These are phyloP conservation scores for Platycnemis pennipes DNA, from an alignment of 2,888 invertebrate species.

Conservation along the genomic window DNA sequence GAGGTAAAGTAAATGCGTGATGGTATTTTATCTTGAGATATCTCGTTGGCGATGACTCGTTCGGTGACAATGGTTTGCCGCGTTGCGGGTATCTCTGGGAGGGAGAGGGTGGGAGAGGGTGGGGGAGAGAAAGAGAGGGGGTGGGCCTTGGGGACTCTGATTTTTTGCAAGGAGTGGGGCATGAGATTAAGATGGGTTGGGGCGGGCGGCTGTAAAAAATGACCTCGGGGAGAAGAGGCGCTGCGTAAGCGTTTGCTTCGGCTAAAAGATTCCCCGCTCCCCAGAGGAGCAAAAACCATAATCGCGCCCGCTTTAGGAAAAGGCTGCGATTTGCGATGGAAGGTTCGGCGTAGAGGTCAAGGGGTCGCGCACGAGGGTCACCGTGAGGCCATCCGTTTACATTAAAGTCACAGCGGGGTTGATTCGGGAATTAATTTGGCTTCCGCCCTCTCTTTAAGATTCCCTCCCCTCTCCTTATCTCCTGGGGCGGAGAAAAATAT, in stretches of 20 bases:
- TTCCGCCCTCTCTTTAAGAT: background rate
- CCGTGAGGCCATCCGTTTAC: background rate
- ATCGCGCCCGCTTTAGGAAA: background rate
- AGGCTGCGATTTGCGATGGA: background rate
- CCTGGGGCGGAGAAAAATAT: background rate
- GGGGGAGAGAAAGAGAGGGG: no score
- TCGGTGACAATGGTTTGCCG: background rate
- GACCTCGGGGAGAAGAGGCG: background rate
- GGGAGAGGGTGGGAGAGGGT: background rate
- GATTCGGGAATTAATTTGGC: background rate
- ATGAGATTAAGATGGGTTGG: no score
- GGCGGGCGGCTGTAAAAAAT: background rate
- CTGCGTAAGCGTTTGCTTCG: background rate
- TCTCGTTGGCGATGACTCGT: background rate
- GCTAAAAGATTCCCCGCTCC: background rate
- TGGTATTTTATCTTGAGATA: background rate
- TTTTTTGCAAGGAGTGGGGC: no score
- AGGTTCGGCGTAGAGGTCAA: background rate
- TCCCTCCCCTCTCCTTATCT: background rate
- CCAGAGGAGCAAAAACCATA: background rate
- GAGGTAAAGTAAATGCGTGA: background rate
- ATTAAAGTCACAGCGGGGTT: background rate
- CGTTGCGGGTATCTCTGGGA: background rate
- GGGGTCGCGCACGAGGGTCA: background rate
- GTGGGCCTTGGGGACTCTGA: background rate